Evolutionary conservation across 2,888 invertebrate species (phyloP).

Genomic region (Conistra vaccinii): DNA sequence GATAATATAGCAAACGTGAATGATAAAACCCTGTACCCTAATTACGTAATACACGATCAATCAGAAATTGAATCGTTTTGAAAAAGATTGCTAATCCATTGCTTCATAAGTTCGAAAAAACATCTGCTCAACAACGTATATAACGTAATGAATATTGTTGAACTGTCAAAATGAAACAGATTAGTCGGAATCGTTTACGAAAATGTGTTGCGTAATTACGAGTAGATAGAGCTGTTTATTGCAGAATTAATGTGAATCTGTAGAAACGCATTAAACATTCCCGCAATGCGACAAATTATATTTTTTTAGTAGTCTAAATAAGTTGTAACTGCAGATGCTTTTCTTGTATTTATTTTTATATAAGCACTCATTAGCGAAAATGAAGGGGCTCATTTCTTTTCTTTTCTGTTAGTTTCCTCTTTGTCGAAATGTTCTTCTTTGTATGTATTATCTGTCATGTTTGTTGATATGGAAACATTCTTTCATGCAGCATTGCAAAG

Average conservation of each 20-base stretch:
- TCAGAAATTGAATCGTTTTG: too few relatives aligned
- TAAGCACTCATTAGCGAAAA: slow-evolving; percentile 35
- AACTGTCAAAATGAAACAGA: too few relatives aligned
- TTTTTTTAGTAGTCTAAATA: slow-evolving; percentile 27
- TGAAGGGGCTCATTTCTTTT: slow-evolving; percentile 13
- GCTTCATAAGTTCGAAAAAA: too few relatives aligned
- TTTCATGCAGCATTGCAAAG: slow-evolving; percentile 12
- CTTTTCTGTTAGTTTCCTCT: slow-evolving; percentile 22
- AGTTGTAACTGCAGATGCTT: slow-evolving; percentile 31
- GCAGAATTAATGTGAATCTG: slow-evolving; percentile 38
- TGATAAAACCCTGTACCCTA: slow-evolving; percentile 44
- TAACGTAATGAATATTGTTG: too few relatives aligned
- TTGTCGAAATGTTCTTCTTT: slow-evolving; percentile 31
- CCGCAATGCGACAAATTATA: slow-evolving; percentile 75
- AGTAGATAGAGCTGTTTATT: too few relatives aligned
- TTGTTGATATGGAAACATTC: slow-evolving; percentile 8
- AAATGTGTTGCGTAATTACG: too few relatives aligned
- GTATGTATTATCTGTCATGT: slow-evolving; percentile 6
- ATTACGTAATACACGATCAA: too few relatives aligned
- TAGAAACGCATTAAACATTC: slow-evolving; percentile 62
- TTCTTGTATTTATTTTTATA: slow-evolving; percentile 17
- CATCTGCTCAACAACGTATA: too few relatives aligned
- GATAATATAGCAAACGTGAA: slow-evolving; percentile 11
- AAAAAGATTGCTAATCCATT: too few relatives aligned
- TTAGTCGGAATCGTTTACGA: too few relatives aligned